Conservation (phyloP, 2,797 vertebrate species). For the Cephalopachus bancanus region DNA sequence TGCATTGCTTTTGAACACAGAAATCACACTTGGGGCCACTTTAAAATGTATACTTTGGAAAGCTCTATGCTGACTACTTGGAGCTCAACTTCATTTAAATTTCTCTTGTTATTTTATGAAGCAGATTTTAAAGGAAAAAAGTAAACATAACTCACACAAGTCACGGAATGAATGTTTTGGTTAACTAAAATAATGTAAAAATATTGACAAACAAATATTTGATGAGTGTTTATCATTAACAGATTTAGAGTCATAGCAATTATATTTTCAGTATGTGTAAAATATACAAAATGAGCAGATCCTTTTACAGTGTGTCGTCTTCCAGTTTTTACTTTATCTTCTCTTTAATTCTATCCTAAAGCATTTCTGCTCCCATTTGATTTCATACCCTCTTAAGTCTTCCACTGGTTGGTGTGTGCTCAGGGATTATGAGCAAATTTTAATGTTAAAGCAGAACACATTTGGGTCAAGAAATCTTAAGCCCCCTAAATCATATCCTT, state of each 20-base stretch:
- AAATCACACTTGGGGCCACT: not conserved
- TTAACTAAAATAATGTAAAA: conserved; percentile 34
- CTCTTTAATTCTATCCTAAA: not conserved
- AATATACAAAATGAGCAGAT: not conserved
- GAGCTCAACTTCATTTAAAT: conserved; percentile 8
- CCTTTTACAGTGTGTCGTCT: not conserved
- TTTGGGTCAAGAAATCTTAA: not conserved
- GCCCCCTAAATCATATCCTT: not conserved
- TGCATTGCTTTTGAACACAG: not conserved
- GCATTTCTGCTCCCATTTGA: not conserved
- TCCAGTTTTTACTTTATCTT: not conserved
- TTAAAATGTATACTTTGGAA: not conserved
- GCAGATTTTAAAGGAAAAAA: conserved; percentile 33
- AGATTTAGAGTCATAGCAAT: not conserved
- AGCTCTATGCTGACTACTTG: not conserved
- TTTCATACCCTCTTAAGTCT: not conserved
- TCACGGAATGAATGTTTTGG: conserved; percentile 17
- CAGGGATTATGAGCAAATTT: not conserved
- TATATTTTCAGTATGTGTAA: not conserved
- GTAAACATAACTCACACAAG: conserved; percentile 26
- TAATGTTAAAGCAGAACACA: conserved; percentile 1
- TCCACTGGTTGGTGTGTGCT: not conserved
- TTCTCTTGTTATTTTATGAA: conserved; percentile 51
- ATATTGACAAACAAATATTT: conserved; percentile 5
- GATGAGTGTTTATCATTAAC: not conserved